Conservation (phyloP, 2,888 invertebrate genomes). For the Lasioglossum leucozonium region DNA sequence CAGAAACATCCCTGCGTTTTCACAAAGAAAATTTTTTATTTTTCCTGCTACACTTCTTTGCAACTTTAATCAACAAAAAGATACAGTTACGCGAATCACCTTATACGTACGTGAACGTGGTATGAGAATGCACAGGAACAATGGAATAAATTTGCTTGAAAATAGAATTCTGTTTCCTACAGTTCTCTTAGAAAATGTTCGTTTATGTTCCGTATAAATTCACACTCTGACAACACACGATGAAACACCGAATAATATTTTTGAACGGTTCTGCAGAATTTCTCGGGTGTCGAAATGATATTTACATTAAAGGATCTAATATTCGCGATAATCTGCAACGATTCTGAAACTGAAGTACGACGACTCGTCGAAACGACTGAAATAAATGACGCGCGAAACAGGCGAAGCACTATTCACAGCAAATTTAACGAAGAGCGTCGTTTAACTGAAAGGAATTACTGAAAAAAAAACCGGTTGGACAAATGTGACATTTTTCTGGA, state of each 20-base stretch:
- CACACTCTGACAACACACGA: not conserved
- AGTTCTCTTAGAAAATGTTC: not conserved
- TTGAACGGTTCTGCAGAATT: too few species aligned
- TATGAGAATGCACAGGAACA: not conserved
- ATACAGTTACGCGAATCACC: not conserved
- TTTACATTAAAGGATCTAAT: not conserved
- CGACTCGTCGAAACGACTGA: too few species aligned
- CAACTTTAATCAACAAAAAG: not conserved
- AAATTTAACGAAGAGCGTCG: not conserved
- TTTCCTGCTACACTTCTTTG: not conserved
- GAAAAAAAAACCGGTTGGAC: not conserved
- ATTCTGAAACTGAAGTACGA: too few species aligned
- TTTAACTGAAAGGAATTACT: not conserved
- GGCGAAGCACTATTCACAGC: not conserved
- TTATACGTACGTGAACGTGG: too few species aligned
- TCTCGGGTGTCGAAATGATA: not conserved
- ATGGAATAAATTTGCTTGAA: not conserved
- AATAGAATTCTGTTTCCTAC: not conserved
- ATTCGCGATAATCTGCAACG: too few species aligned
- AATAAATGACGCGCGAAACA: too few species aligned
- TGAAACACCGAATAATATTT: not conserved
- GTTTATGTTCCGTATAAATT: not conserved
- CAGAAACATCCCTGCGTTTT: not conserved
- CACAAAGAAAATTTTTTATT: too few species aligned
- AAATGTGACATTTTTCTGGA: not conserved